Evolutionary conservation across 2,888 invertebrate species (phyloP).

Genomic region (Drosophila buzzatii): DNA sequence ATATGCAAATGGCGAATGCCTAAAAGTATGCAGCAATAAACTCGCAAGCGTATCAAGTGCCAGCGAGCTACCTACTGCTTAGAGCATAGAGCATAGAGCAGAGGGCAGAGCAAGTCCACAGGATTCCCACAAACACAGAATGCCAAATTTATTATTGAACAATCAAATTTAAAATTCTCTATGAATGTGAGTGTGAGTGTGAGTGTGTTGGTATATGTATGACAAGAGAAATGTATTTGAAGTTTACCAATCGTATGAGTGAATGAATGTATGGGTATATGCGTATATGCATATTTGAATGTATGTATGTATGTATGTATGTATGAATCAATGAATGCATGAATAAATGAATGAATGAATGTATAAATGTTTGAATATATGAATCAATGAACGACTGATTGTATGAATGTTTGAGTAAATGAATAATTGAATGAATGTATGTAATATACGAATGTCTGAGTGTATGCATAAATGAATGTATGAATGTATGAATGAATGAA

Average conservation of each 20-base stretch:
- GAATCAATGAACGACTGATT: no score
- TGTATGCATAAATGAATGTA: neutral
- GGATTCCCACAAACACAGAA: neutral
- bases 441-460: neutral
- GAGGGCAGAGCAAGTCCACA: neutral
- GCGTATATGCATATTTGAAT: neutral
- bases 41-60: slow-evolving; percentile 1
- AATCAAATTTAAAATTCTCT: slow-evolving; percentile 4
- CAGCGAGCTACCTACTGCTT: neutral
- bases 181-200: neutral
- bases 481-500: neutral
- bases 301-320: neutral
- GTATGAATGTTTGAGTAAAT: neutral
- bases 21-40: slow-evolving; percentile 6
- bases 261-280: neutral
- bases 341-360: neutral
- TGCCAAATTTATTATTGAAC: slow-evolving; percentile 11
- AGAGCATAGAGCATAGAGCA: neutral
- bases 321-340: neutral
- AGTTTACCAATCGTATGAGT: no score
- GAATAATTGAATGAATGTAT: neutral
- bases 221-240: no score
- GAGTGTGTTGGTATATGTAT: neutral
- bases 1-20: slow-evolving; percentile 11
- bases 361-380: neutral